These are phyloP conservation scores for Luehdorfia chinensis DNA, from an alignment of 1,140 invertebrate species.

Conservation along the genomic window DNA sequence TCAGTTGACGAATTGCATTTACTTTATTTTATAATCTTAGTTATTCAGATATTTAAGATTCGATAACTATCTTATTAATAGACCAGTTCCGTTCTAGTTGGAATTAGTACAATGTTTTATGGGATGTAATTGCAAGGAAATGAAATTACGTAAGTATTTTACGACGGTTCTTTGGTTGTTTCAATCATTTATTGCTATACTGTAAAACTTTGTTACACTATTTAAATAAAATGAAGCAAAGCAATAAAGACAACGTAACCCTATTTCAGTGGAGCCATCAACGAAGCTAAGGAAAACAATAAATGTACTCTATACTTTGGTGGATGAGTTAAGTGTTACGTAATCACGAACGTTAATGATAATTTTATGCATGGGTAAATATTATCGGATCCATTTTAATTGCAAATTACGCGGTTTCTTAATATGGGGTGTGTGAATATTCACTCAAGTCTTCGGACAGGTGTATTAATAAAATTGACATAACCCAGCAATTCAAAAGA, in stretches of 20 bases:
- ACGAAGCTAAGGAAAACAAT: conserved; percentile 26
- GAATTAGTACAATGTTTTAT: too few relatives aligned
- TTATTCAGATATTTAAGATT: too few relatives aligned
- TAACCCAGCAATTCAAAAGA: conserved; percentile 2
- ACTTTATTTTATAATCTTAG: too few relatives aligned
- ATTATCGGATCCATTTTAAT: conserved; percentile 36
- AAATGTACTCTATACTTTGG: conserved; percentile 17
- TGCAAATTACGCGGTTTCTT: conserved; percentile 19
- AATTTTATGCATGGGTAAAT: conserved; percentile 57
- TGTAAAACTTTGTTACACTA: conserved; percentile 9
- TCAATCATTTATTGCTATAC: not conserved
- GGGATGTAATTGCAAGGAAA: too few relatives aligned
- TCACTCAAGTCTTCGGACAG: conserved; percentile 3
- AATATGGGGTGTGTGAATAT: conserved; percentile 9
- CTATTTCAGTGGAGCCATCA: conserved; percentile 19
- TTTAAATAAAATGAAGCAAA: conserved; percentile 11
- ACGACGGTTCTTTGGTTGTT: conserved; percentile 3
- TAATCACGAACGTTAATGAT: conserved; percentile 42
- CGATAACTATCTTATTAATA: too few relatives aligned
- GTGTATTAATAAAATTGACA: conserved; percentile 9
- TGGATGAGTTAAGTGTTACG: conserved; percentile 23
- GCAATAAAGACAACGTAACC: conserved; percentile 22
- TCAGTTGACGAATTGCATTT: too few relatives aligned
- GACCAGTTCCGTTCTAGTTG: too few relatives aligned
- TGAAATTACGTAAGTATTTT: not conserved